Conservation (phyloP, 2,797 vertebrate genomes). For the Gobionotothen gibberifrons region DNA sequence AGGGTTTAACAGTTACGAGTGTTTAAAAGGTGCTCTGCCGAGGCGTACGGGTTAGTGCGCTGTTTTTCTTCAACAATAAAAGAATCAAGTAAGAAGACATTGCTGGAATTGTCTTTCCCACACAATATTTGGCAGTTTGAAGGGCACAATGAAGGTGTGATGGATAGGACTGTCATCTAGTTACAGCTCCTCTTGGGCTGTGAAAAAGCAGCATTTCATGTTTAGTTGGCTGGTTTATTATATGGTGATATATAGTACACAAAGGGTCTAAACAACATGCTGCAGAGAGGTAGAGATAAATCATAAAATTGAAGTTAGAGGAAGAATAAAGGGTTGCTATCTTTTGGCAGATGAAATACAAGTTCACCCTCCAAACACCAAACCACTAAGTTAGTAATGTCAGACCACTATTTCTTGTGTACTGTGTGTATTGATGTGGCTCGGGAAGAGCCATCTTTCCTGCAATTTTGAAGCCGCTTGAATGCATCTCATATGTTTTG, state of each 20-base stretch:
- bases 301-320: slow-evolving; percentile 31
- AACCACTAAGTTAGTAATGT: slow-evolving; percentile 65
- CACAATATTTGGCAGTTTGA: slow-evolving; percentile 32
- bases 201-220: slow-evolving; percentile 31
- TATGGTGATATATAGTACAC: background rate
- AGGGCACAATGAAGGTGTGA: slow-evolving; percentile 13
- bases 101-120: slow-evolving; percentile 58
- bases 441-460: slow-evolving; percentile 58
- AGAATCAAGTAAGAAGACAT: slow-evolving; percentile 60
- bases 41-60: slow-evolving; percentile 43
- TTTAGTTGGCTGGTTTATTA: slow-evolving; percentile 32
- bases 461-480: slow-evolving; percentile 36
- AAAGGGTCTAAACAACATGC: slow-evolving; percentile 16
- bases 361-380: slow-evolving; percentile 48
- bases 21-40: slow-evolving; percentile 63
- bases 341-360: slow-evolving; percentile 49
- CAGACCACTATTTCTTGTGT: slow-evolving; percentile 60
- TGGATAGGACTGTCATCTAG: slow-evolving; percentile 17
- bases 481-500: slow-evolving; percentile 64
- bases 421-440: slow-evolving; percentile 54
- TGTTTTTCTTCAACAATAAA: slow-evolving; percentile 73
- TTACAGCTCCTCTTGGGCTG: slow-evolving; percentile 24
- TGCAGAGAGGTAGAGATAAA: slow-evolving; percentile 12
- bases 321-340: slow-evolving; percentile 52
- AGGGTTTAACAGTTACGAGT: slow-evolving; percentile 56